A percentile compares a stretch with the other conserved stretches of the same genome.
Conservation (phyloP, 1,140 invertebrate genomes). For the Drosophila ambigua region DNA sequence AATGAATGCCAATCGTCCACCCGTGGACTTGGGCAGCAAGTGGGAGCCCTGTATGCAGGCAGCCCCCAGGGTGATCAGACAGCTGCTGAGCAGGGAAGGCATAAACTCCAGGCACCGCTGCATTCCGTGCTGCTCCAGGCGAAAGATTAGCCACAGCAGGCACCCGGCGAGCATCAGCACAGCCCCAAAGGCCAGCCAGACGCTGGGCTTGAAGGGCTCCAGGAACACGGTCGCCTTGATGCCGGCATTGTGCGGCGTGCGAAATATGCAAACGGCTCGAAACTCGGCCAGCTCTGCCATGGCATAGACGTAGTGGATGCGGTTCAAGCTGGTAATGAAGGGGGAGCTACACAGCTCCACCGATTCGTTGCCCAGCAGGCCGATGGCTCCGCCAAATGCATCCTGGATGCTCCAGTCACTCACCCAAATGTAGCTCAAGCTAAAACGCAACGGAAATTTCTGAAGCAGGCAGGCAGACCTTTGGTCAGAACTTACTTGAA, state of each 20-base stretch:
- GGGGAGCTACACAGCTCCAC: slow-evolving; percentile 56
- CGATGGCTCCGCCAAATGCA: slow-evolving; percentile 63
- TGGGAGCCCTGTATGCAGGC: slow-evolving; percentile 75
- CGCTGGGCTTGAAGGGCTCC: slow-evolving; percentile 64
- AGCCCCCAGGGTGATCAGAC: slow-evolving; percentile 69
- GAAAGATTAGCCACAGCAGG: slow-evolving; percentile 65
- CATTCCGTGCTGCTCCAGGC: slow-evolving; percentile 54
- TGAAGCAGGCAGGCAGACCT: neutral
- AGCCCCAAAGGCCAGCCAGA: slow-evolving; percentile 65
- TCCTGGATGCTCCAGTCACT: slow-evolving; percentile 68
- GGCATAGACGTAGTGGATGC: slow-evolving; percentile 45
- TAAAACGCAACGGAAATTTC: slow-evolving; percentile 1
- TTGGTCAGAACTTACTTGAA: slow-evolving; percentile 56
- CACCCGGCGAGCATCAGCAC: slow-evolving; percentile 52
- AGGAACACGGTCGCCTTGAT: slow-evolving; percentile 65
- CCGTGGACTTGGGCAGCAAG: slow-evolving; percentile 62
- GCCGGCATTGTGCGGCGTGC: slow-evolving; percentile 71
- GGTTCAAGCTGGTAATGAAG: slow-evolving; percentile 56
- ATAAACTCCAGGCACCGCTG: slow-evolving; percentile 45
- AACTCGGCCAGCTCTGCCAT: slow-evolving; percentile 57
- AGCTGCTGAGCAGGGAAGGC: slow-evolving; percentile 66
- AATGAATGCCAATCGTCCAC: slow-evolving; percentile 71
- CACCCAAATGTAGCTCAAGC: slow-evolving; percentile 45
- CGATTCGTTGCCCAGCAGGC: slow-evolving; percentile 48
- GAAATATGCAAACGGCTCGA: slow-evolving; percentile 77